Percentiles rank a stretch among this genome's conserved stretches.
Evolutionary conservation across 2,888 invertebrate genomes (phyloP).

Genomic region (Cryptosula pallasiana): DNA sequence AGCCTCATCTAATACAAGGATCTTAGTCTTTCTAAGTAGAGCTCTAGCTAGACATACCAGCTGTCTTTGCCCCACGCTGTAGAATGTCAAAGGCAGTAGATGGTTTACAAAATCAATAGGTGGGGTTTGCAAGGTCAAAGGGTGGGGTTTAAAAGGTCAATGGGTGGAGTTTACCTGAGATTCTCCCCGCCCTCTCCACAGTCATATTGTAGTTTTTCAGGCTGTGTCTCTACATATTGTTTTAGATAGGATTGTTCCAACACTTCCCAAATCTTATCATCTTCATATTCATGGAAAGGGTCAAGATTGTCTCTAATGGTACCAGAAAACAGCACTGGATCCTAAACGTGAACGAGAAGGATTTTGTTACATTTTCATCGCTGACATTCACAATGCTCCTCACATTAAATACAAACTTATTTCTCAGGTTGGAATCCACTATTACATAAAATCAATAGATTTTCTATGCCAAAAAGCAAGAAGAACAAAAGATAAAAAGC

Average conservation of each 20-base stretch:
- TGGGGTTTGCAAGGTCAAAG: no score
- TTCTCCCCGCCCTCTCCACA: slow-evolving; percentile 52
- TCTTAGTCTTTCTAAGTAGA: slow-evolving; percentile 47
- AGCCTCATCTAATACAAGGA: slow-evolving; percentile 50
- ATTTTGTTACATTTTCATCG: not conserved
- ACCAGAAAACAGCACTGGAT: not conserved
- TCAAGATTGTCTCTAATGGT: slow-evolving; percentile 45
- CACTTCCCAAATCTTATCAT: slow-evolving; percentile 46
- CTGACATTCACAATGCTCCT: no score
- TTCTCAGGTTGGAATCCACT: not conserved
- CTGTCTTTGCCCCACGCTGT: slow-evolving; percentile 52
- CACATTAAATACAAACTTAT: no score
- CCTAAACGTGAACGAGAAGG: slow-evolving; percentile 19
- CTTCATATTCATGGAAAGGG: slow-evolving; percentile 46
- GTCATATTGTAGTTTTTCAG: slow-evolving; percentile 39
- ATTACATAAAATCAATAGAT: not conserved
- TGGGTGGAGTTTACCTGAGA: slow-evolving; percentile 37
- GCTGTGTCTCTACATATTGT: slow-evolving; percentile 38
- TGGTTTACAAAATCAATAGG: no score
- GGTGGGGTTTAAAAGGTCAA: not conserved
- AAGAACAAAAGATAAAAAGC: not conserved
- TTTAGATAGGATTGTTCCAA: slow-evolving; percentile 51
- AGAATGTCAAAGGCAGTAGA: no score
- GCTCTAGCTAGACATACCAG: slow-evolving; percentile 50
- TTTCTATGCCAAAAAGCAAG: no score